Percentiles rank a stretch among this genome's conserved stretches.
Evolutionary conservation across 2,797 vertebrate species (phyloP).

Genomic region (Simalia tracyae): DNA sequence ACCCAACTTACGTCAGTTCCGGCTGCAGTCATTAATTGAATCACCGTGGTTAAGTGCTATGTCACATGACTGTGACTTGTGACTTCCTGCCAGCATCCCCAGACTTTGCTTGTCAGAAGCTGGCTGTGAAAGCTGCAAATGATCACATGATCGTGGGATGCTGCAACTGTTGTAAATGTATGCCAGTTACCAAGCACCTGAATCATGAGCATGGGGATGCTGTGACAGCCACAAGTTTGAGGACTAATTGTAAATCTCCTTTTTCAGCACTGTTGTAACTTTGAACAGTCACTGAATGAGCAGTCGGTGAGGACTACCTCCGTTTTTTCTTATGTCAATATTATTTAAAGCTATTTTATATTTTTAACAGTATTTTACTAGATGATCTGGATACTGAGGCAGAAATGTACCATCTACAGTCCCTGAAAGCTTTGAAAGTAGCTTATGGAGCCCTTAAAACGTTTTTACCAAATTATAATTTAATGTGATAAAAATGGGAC

Average conservation of each 20-base stretch:
- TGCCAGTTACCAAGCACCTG: not conserved
- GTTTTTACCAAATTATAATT: not conserved
- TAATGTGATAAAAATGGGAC: not conserved
- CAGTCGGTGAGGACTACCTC: not conserved
- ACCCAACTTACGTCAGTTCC: not conserved
- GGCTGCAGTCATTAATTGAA: not conserved
- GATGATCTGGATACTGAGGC: not conserved
- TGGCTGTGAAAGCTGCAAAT: no score
- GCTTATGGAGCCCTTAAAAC: not conserved
- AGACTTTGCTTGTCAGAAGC: not conserved
- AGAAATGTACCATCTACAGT: not conserved
- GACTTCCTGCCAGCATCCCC: not conserved
- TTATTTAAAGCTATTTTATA: not conserved
- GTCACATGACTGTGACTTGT: not conserved
- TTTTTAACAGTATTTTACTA: not conserved
- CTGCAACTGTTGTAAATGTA: not conserved
- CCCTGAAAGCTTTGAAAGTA: no score
- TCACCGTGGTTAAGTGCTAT: not conserved
- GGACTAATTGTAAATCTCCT: not conserved
- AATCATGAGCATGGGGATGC: not conserved
- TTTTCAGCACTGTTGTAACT: not conserved
- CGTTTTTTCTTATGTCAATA: not conserved
- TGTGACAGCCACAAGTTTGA: not conserved
- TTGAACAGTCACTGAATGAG: not conserved
- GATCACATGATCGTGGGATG: not conserved